Percentiles rank a stretch among this genome's conserved stretches.
Conservation (phyloP, 1,140 invertebrate species). For the Gonioctena quinquepunctata region DNA sequence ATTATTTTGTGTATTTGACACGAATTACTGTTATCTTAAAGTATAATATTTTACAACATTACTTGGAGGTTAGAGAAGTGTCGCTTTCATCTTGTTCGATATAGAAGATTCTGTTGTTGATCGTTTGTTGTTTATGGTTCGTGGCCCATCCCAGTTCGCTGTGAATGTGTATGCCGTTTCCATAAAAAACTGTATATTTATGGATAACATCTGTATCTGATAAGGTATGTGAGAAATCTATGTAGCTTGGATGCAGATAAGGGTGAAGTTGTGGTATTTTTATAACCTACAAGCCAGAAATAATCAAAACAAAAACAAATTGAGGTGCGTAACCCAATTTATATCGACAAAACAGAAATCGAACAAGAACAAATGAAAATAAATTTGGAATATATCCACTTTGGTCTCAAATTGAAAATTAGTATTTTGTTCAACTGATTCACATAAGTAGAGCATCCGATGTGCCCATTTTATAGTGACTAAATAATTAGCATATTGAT, state of each 20-base stretch:
- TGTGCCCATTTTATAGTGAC: too few relatives aligned
- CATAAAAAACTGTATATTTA: slow-evolving; percentile 44
- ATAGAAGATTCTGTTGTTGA: slow-evolving; percentile 20
- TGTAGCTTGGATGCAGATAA: background rate
- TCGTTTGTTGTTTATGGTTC: slow-evolving; percentile 50
- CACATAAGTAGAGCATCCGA: too few relatives aligned
- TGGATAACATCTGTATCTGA: slow-evolving; percentile 49
- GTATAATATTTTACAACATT: background rate
- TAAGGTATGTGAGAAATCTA: slow-evolving; percentile 39
- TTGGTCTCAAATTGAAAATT: too few relatives aligned
- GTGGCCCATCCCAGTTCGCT: slow-evolving; percentile 54
- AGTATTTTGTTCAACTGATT: too few relatives aligned
- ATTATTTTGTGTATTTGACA: background rate
- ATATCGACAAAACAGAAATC: background rate
- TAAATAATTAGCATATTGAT: too few relatives aligned
- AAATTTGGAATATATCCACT: too few relatives aligned
- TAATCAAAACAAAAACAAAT: slow-evolving; percentile 1
- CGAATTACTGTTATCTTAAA: background rate
- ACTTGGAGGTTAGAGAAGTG: background rate
- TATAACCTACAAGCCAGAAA: slow-evolving; percentile 4
- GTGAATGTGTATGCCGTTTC: slow-evolving; percentile 54
- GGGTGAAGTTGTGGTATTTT: background rate
- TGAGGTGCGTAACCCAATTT: background rate
- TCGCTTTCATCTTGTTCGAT: background rate
- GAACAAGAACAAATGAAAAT: background rate